Percentiles rank a stretch among this genome's conserved stretches.
Evolutionary conservation across 2,797 vertebrate genomes (phyloP).

Genomic region (Halcyon smyrnensis): DNA sequence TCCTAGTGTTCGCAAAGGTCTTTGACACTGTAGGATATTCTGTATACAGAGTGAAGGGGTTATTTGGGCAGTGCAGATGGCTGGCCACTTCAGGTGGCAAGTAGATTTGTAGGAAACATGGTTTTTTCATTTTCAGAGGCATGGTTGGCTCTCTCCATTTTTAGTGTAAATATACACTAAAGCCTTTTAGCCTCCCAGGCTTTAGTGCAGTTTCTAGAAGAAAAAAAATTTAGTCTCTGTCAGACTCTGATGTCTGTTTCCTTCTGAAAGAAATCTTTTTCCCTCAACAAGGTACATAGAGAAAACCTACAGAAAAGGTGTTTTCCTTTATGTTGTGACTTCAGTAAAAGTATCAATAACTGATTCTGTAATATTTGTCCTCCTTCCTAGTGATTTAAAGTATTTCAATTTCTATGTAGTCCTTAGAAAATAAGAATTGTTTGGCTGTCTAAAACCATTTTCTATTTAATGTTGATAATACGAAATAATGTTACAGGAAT

Average conservation of each 20-base stretch:
- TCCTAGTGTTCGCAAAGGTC: background rate
- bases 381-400: background rate
- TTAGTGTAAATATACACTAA: background rate
- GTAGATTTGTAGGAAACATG: background rate
- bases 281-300: background rate
- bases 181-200: background rate
- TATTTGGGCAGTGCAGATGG: background rate
- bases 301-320: background rate
- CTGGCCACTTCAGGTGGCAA: background rate
- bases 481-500: background rate
- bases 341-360: background rate
- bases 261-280: background rate
- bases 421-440: background rate
- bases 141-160: background rate
- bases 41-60: rapidly evolving
- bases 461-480: background rate
- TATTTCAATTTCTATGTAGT: background rate
- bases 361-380: background rate
- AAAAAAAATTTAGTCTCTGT: background rate
- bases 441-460: background rate
- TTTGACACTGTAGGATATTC: background rate
- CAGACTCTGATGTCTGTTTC: background rate
- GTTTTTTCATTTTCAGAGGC: background rate
- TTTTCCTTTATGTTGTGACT: background rate
- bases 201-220: background rate